Evolutionary conservation across 2,113 vertebrate species (phyloP).

Genomic region (Hippocampus barbouri): DNA sequence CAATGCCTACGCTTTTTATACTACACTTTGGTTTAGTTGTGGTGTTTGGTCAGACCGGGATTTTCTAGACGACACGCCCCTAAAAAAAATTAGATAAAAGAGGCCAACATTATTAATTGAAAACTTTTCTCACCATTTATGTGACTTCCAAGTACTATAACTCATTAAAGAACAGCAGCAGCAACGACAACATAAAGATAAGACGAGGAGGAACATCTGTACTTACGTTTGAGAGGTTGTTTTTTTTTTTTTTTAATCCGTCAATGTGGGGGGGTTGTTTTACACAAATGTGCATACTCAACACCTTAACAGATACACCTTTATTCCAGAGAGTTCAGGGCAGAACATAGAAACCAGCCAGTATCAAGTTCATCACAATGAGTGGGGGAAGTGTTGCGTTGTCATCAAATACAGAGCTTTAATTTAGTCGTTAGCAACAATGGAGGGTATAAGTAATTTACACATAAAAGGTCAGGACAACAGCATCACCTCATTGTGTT

Average conservation of each 20-base stretch:
- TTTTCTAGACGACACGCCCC: too few relatives aligned
- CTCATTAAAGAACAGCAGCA: too few relatives aligned
- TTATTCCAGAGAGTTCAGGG: constrained; percentile 65
- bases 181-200: neutral
- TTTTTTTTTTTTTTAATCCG: neutral
- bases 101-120: too few relatives aligned
- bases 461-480: constrained; percentile 65
- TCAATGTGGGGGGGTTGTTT: constrained; percentile 25
- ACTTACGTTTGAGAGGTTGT: neutral
- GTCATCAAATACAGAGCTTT: constrained; percentile 83
- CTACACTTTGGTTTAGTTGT: too few relatives aligned
- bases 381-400: constrained; percentile 61
- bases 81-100: too few relatives aligned
- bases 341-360: constrained; percentile 63
- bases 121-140: too few relatives aligned
- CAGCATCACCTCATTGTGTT: constrained; percentile 68
- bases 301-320: constrained; percentile 64
- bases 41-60: too few relatives aligned
- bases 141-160: too few relatives aligned
- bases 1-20: too few relatives aligned
- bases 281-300: constrained; percentile 60
- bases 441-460: constrained; percentile 68
- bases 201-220: neutral
- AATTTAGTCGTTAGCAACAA: constrained; percentile 80
- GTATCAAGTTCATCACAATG: constrained; percentile 63